phyloP scores from a whole-genome alignment of 64 coral and sea anemone species.

The Pachyseris speciosa region DNA sequence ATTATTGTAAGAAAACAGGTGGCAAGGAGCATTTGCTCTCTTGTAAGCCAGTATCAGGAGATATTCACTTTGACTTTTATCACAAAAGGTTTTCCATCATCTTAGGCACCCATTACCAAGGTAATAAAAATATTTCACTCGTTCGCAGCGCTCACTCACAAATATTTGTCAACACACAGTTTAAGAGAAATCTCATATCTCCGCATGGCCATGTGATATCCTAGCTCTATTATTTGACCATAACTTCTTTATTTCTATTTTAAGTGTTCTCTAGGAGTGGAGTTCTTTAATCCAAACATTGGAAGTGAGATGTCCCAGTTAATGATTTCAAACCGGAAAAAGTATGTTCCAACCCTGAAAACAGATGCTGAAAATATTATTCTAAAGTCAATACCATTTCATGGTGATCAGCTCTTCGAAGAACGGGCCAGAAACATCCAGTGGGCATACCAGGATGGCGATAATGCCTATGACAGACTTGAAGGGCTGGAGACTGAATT shows the following conservation, averaged over 20 bases:
- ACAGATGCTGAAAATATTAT: not conserved
- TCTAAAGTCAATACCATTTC: not conserved
- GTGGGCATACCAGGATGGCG: conserved; percentile 36
- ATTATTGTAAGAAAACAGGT: too few relatives aligned
- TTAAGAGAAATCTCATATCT: too few relatives aligned
- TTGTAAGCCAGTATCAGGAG: too few relatives aligned
- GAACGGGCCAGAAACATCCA: conserved; percentile 13
- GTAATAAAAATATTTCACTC: too few relatives aligned
- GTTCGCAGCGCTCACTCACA: too few relatives aligned
- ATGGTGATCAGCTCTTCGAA: conserved; percentile 36
- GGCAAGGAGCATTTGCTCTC: too few relatives aligned
- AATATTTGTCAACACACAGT: too few relatives aligned
- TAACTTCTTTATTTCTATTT: not conserved
- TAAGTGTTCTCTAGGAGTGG: conserved; percentile 36
- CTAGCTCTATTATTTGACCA: not conserved
- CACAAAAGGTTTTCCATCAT: not conserved
- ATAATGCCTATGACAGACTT: conserved; percentile 15
- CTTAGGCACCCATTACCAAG: not conserved
- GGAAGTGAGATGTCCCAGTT: conserved; percentile 65
- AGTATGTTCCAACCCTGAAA: conserved; percentile 34
- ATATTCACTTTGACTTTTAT: not conserved
- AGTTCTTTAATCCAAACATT: conserved; percentile 54
- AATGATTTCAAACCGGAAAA: conserved; percentile 34
- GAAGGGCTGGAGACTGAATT: conserved; percentile 18
- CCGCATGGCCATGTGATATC: too few relatives aligned